These are phyloP conservation scores for Pachyrhynchus sulphureomaculatus DNA, from an alignment of 1,140 invertebrate species.

Conservation along the genomic window DNA sequence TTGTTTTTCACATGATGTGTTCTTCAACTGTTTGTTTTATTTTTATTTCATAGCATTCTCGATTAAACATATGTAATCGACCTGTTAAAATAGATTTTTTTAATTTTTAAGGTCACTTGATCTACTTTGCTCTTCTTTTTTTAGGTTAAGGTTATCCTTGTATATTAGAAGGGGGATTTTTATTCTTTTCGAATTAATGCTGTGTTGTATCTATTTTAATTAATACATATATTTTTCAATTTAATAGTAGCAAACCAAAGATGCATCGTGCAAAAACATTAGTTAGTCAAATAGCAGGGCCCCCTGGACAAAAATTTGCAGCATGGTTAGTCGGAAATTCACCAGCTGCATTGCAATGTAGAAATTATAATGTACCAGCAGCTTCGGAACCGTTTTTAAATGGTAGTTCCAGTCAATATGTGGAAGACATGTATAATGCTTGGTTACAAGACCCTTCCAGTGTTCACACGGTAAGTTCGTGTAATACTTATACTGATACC, in stretches of 20 bases:
- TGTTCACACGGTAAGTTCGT: conserved; percentile 86
- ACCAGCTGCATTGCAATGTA: conserved; percentile 19
- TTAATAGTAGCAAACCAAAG: conserved; percentile 17
- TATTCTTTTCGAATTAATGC: not conserved
- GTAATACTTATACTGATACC: not conserved
- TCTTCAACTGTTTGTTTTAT: conserved; percentile 11
- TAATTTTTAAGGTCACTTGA: not conserved
- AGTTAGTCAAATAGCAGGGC: conserved; percentile 21
- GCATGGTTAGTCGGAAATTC: conserved; percentile 37
- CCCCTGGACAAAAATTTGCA: conserved; percentile 36
- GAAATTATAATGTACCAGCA: conserved; percentile 35
- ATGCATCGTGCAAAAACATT: conserved; percentile 36
- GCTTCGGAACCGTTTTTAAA: conserved; percentile 81
- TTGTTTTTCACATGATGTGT: conserved; percentile 19
- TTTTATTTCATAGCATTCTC: conserved; percentile 1
- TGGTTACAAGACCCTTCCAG: conserved; percentile 94
- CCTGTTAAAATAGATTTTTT: not conserved
- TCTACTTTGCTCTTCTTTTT: conserved; percentile 18
- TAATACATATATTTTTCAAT: not conserved
- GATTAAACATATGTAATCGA: not conserved
- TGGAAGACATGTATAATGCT: conserved; percentile 98
- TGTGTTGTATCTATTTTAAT: not conserved
- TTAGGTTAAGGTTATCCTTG: conserved; percentile 22
- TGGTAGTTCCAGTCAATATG: conserved; percentile 91
- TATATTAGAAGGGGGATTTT: conserved; percentile 5